phyloP scores from a whole-genome alignment of 1,140 invertebrate genomes.

The Macrocentrus cingulum region DNA sequence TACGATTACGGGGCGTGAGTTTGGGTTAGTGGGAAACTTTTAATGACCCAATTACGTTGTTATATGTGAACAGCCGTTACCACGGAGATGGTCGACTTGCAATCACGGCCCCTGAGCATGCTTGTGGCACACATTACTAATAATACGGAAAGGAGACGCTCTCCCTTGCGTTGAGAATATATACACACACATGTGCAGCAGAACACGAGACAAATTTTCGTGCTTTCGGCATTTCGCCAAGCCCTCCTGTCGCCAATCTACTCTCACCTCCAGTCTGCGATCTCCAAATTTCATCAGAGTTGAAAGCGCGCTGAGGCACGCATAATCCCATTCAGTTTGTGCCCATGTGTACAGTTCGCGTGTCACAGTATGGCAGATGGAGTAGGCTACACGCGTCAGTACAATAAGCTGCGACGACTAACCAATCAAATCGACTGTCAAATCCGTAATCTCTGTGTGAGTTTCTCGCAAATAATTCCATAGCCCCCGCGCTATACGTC shows the following conservation, averaged over 20 bases:
- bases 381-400: neutral
- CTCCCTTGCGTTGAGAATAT: neutral
- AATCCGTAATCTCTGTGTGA: constrained; percentile 62
- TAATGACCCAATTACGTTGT: constrained; percentile 32
- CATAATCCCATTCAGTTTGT: constrained; percentile 24
- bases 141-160: constrained; percentile 29
- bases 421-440: constrained; percentile 36
- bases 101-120: constrained; percentile 9
- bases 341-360: too few relatives aligned
- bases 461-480: constrained; percentile 47
- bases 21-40: constrained; percentile 19
- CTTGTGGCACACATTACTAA: constrained; percentile 28
- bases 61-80: constrained; percentile 1
- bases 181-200: neutral
- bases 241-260: constrained; percentile 5
- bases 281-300: neutral
- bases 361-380: neutral
- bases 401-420: constrained; percentile 30
- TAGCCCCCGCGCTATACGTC: neutral
- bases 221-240: constrained; percentile 30
- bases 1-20: neutral
- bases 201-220: constrained; percentile 23
- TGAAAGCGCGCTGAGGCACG: constrained; percentile 15
- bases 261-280: constrained; percentile 7
- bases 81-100: constrained; percentile 7